Evolutionary conservation across 2,797 vertebrate genomes (phyloP).

Genomic region (Myotis pilosus): DNA sequence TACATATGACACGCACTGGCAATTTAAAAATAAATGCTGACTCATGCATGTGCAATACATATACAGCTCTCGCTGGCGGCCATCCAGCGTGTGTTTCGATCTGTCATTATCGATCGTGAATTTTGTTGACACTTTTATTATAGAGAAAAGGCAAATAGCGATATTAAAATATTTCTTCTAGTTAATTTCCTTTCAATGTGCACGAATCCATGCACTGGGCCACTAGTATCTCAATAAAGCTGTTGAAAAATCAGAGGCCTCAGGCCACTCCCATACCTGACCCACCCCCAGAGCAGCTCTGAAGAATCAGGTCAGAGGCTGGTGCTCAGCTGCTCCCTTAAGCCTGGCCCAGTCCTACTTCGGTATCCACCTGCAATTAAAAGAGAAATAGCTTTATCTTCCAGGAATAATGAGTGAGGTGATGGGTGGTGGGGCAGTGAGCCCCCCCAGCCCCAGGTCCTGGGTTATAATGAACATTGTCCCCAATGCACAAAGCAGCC

Average conservation of each 20-base stretch:
- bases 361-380: background rate
- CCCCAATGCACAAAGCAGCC: background rate
- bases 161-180: too few species aligned
- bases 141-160: too few species aligned
- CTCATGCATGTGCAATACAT: too few species aligned
- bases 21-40: too few species aligned
- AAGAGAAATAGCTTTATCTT: conserved; percentile 9
- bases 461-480: background rate
- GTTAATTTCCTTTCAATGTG: too few species aligned
- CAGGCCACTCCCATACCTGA: background rate
- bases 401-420: background rate
- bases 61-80: too few species aligned
- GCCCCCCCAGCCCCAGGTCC: background rate
- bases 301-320: background rate
- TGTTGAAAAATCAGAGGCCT: background rate
- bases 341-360: background rate
- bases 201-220: too few species aligned
- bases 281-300: background rate
- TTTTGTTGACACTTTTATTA: too few species aligned
- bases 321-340: background rate
- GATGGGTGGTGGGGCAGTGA: background rate
- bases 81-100: too few species aligned
- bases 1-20: too few species aligned
- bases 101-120: too few species aligned
- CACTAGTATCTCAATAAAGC: background rate